A percentile compares a stretch with the other conserved stretches of the same genome.
Conservation (phyloP, 2,797 vertebrate genomes). For the Pristis pectinata region DNA sequence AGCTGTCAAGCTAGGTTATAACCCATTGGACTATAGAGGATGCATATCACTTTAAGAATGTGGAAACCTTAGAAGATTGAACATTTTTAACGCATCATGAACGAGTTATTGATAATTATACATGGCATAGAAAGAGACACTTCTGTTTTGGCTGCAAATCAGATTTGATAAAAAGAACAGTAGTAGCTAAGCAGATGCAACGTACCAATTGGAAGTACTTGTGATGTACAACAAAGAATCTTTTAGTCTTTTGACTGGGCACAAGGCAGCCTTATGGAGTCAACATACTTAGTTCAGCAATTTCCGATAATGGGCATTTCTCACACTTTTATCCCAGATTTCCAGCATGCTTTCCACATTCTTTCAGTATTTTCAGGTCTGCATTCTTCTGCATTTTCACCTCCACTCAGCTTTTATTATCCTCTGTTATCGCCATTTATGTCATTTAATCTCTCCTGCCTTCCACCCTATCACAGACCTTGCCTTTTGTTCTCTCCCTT, state of each 20-base stretch:
- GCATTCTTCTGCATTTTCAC: no score
- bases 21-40: not conserved
- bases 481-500: not conserved
- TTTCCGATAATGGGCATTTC: no score
- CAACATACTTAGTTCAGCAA: no score
- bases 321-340: no score
- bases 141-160: not conserved
- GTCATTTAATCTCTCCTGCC: no score
- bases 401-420: no score
- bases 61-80: not conserved
- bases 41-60: not conserved
- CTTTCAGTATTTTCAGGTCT: no score
- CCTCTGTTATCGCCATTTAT: no score
- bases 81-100: not conserved
- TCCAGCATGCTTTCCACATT: no score
- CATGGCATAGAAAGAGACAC: not conserved
- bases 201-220: not conserved
- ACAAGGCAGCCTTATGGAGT: no score
- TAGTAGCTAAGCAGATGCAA: not conserved
- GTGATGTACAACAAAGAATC: constrained; percentile 1
- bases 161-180: not conserved
- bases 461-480: no score
- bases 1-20: not conserved
- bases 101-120: not conserved
- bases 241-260: not conserved